Conservation (phyloP, 2,113 vertebrate species). For the Reinhardtius hippoglossoides region DNA sequence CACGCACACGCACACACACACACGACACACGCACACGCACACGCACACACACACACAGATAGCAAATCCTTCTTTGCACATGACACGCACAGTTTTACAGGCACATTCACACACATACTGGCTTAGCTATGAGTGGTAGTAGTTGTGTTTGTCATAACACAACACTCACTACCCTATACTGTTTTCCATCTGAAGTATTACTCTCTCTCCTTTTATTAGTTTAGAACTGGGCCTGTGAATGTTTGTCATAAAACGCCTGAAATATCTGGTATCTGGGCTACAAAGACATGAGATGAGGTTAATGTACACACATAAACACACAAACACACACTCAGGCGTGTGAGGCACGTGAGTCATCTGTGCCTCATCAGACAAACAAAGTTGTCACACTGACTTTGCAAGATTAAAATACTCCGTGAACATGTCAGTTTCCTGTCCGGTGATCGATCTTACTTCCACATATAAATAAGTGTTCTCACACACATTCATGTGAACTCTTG, state of each 20-base stretch:
- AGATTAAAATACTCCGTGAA: neutral
- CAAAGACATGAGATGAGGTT: conserved; percentile 24
- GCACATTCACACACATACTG: conserved; percentile 8
- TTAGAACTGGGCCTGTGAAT: neutral
- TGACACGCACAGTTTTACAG: conserved; percentile 42
- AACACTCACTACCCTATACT: conserved; percentile 15
- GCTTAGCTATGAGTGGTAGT: conserved; percentile 28
- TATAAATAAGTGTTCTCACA: neutral
- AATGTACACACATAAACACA: conserved; percentile 38
- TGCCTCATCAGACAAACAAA: conserved; percentile 21
- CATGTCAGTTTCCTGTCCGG: conserved; percentile 33
- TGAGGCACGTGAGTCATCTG: conserved; percentile 54
- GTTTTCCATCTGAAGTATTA: conserved; percentile 32
- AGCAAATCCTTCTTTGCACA: no score
- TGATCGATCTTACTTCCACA: neutral
- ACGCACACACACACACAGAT: neutral
- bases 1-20: no score
- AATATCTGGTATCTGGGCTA: conserved; percentile 16
- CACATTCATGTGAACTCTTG: neutral
- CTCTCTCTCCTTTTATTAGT: conserved; percentile 22
- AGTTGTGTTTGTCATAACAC: conserved; percentile 31
- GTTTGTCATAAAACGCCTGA: conserved; percentile 36
- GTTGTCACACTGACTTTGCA: conserved; percentile 27
- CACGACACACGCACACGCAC: no score
- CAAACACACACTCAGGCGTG: neutral